Percentiles rank a stretch among this genome's conserved stretches.
Conservation (phyloP, 2,888 invertebrate species). For the Coleophora deauratella region DNA sequence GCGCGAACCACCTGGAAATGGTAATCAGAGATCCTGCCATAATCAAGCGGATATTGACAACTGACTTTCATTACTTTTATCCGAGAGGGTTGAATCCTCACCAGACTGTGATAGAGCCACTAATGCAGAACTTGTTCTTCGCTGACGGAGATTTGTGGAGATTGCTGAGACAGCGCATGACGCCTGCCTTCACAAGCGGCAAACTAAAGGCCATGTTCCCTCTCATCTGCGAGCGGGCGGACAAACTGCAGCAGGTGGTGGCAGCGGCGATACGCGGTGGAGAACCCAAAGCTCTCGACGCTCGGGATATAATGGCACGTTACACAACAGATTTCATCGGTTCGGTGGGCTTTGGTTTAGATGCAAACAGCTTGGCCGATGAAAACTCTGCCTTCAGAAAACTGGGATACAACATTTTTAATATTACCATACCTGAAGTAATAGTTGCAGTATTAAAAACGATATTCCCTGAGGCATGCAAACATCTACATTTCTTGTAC, state of each 20-base stretch:
- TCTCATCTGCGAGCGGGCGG: slow-evolving; percentile 20
- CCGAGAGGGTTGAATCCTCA: slow-evolving; percentile 12
- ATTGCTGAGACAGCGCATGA: slow-evolving; percentile 45
- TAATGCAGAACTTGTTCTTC: slow-evolving; percentile 17
- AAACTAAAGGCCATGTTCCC: slow-evolving; percentile 25
- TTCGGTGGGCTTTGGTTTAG: slow-evolving; percentile 18
- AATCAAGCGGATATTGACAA: slow-evolving; percentile 16
- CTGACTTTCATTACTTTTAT: slow-evolving; percentile 18
- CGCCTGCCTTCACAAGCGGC: slow-evolving; percentile 22
- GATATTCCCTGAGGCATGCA: slow-evolving; percentile 1
- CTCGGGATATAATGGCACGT: slow-evolving; percentile 22
- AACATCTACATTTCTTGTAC: background rate
- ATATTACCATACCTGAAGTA: background rate
- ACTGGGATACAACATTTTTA: slow-evolving; percentile 16
- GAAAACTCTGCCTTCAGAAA: slow-evolving; percentile 19
- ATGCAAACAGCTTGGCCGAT: slow-evolving; percentile 15
- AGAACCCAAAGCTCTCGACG: background rate
- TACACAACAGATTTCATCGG: slow-evolving; percentile 21
- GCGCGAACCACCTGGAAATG: slow-evolving; percentile 11
- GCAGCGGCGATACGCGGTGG: background rate
- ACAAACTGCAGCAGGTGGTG: slow-evolving; percentile 25
- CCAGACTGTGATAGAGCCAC: slow-evolving; percentile 14
- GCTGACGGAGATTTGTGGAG: slow-evolving; percentile 37
- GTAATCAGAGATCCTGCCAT: slow-evolving; percentile 21
- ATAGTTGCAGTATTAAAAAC: slow-evolving; percentile 2